Percentiles rank a stretch among this genome's conserved stretches.
These are phyloP conservation scores for Halcyon smyrnensis DNA, from an alignment of 2,797 vertebrate genomes.

Conservation along the genomic window DNA sequence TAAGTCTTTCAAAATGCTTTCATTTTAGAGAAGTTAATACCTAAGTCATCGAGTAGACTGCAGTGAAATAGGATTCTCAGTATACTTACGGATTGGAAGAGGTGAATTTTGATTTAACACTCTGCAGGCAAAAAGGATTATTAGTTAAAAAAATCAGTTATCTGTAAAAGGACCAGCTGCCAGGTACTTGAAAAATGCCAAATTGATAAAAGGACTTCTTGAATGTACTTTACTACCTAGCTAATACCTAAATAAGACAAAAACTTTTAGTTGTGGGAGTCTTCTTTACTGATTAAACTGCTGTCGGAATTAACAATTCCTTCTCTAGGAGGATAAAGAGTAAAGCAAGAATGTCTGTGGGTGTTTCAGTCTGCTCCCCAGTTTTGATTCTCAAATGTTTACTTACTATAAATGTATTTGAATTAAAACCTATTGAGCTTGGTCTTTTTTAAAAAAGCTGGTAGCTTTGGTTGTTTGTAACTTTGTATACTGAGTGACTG, in stretches of 20 bases:
- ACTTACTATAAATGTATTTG: background rate
- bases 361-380: background rate
- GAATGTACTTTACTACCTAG: slow-evolving; percentile 36
- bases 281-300: slow-evolving; percentile 20
- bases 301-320: background rate
- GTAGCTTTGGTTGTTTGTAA: slow-evolving; percentile 6
- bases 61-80: background rate
- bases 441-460: background rate
- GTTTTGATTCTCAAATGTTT: slow-evolving; percentile 34
- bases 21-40: background rate
- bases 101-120: background rate
- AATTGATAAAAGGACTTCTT: slow-evolving; percentile 18
- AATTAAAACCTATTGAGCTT: slow-evolving; percentile 19
- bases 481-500: background rate
- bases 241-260: background rate
- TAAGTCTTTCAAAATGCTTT: background rate
- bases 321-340: background rate
- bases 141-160: background rate
- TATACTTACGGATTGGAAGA: background rate
- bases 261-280: background rate
- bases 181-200: slow-evolving; percentile 33
- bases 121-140: background rate
- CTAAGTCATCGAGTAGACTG: background rate
- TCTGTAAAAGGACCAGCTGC: background rate
- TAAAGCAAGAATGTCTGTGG: background rate